Base-by-base conservation (phyloP, 2,888 invertebrate genomes). In the Hirtodrosophila alboralis region DNA sequence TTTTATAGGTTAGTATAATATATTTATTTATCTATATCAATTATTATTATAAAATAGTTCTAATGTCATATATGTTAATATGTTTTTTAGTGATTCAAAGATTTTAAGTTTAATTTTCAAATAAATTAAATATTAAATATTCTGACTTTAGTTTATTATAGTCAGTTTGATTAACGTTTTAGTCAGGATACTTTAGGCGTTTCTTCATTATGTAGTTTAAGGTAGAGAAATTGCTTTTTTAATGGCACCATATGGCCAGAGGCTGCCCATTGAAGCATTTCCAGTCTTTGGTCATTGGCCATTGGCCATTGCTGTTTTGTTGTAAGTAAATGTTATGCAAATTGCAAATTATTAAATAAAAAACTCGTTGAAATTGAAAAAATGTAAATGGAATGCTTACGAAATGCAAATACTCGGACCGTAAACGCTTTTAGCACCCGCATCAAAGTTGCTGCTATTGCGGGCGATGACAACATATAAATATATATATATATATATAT, bases 371-470 rank as follows among this genome's bases (percentile, higher is more conserved):
- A 74, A 79, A 79, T 83, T 76, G 83, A 61, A 83, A 83, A 84
- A 78, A 84, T 81, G 81, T 69, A 80, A 81, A 84, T 84, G 64
- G 75, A 80, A 84, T 80, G 77, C 70, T 67, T 70, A 59, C 64
- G 65, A 84, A 84, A 81, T 81, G 80, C 77, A 71, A 81, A 81
- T 81, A 77, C 63, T 57, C 57, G 52, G 53, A 49, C 43, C 48
- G 57, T 53, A 38, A 63, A 48, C 53, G 57, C 57, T 62, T 62
- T 67, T 49, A 53, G 62, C 44, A 47, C 47, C 23, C 62, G n/a
- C 40, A 61, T 12, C 43, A 43, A 41, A 40, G 23, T 18, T 3
- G 10, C 23, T 16, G 4, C 40, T 13, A 40, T 40, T 40, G 28
- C 21, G 18, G 14, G 18, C 51, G 66, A 60, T 52, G 66, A 56